Evolutionary conservation across 2,888 invertebrate genomes (phyloP).

Genomic region (Ypsolopha sequella): DNA sequence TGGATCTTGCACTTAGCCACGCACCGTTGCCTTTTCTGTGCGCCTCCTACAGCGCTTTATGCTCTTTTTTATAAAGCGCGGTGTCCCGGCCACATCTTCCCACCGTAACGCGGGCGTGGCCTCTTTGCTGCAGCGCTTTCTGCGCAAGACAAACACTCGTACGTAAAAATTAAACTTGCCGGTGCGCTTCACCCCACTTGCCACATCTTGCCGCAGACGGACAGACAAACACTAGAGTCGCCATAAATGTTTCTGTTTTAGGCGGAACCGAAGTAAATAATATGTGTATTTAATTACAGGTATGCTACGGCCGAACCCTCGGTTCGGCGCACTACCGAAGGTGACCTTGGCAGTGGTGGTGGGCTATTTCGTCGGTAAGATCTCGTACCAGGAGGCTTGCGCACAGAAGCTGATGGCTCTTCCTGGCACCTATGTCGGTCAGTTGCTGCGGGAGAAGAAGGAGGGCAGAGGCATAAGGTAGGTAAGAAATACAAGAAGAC

Average conservation of each 20-base stretch:
- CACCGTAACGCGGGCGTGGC: too few species aligned
- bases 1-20: too few species aligned
- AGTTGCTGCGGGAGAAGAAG: constrained; percentile 58
- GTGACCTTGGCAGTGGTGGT: constrained; percentile 74
- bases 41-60: too few species aligned
- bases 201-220: too few species aligned
- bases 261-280: background rate
- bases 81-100: too few species aligned
- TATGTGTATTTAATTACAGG: constrained; percentile 43
- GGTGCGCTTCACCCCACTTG: too few species aligned
- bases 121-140: too few species aligned
- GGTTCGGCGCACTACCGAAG: constrained; percentile 80
- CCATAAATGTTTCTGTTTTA: background rate
- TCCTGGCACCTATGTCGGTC: constrained; percentile 79
- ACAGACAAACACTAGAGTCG: too few species aligned
- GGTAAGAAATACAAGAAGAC: background rate
- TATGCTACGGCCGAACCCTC: constrained; percentile 67
- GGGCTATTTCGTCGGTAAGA: constrained; percentile 85
- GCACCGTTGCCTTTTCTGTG: too few species aligned
- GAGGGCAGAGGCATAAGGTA: background rate
- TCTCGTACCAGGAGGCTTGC: constrained; percentile 84
- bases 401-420: constrained; percentile 85
- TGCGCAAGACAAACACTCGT: too few species aligned
- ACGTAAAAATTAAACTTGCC: too few species aligned
- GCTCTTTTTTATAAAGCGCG: too few species aligned